Conservation (phyloP, 2,797 vertebrate genomes). For the Epinephelus awoara region DNA sequence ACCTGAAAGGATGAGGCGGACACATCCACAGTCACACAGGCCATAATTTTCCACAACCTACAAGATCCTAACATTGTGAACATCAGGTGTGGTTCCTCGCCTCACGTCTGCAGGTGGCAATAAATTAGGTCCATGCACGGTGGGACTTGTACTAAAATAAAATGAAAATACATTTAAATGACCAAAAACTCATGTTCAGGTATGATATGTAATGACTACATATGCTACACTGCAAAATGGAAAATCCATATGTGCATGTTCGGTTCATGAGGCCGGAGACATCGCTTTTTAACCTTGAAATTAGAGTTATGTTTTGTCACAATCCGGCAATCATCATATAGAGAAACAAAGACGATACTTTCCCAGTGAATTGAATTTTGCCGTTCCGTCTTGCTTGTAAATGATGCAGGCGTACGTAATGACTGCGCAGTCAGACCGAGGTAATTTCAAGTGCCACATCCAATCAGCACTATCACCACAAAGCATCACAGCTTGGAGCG, state of each 20-base stretch:
- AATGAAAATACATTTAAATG: conserved; percentile 8
- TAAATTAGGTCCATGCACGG: conserved; percentile 18
- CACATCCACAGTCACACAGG: conserved; percentile 43
- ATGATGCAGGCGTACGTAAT: conserved; percentile 77
- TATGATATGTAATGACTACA: conserved; percentile 24
- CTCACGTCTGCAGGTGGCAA: conserved; percentile 32
- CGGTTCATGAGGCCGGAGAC: conserved; percentile 24
- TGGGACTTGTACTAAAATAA: background rate
- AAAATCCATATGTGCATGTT: conserved; percentile 55
- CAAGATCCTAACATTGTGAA: conserved; percentile 34
- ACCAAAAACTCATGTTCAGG: background rate
- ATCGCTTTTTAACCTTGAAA: conserved; percentile 63
- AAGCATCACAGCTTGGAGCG: conserved; percentile 70
- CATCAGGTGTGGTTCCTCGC: conserved; percentile 50
- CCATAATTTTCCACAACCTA: conserved; percentile 39
- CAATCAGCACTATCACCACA: conserved; percentile 78
- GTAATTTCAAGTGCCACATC: conserved; percentile 79
- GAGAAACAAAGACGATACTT: conserved; percentile 78
- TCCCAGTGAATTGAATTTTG: conserved; percentile 72
- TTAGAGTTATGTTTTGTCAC: conserved; percentile 71
- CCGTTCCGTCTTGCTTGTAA: conserved; percentile 73
- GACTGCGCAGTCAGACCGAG: conserved; percentile 70
- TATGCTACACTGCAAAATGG: conserved; percentile 32
- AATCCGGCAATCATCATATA: conserved; percentile 70
- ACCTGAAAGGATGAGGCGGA: conserved; percentile 58